Percentiles rank a stretch among this genome's conserved stretches.
Conservation (phyloP, 2,113 vertebrate genomes). For the Hyperopisus bebe region DNA sequence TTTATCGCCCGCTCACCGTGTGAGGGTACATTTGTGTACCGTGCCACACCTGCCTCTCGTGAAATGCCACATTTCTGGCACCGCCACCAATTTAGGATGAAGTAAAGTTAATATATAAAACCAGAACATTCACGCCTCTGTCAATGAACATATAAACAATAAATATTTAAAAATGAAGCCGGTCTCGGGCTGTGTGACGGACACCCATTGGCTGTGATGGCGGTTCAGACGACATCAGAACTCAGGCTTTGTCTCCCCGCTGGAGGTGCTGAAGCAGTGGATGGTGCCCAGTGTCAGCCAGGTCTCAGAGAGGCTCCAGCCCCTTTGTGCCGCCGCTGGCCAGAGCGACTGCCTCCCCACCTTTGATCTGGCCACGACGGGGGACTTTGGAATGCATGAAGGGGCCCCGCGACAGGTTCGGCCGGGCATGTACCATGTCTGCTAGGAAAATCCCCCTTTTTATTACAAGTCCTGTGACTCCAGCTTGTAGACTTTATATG, state of each 20-base stretch:
- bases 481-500: constrained; percentile 58
- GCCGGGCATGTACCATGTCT: not conserved
- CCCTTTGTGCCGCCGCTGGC: not conserved
- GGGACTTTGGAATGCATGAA: not conserved
- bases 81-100: not conserved
- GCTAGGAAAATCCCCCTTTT: not conserved
- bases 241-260: not conserved
- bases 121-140: not conserved
- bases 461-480: constrained; percentile 36
- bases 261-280: not conserved
- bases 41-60: accelerated
- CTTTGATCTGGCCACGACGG: not conserved
- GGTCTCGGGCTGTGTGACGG: not conserved
- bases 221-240: not conserved
- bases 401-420: not conserved
- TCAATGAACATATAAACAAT: not conserved
- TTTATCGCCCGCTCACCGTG: not conserved
- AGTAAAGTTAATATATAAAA: not conserved
- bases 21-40: not conserved
- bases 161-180: not conserved
- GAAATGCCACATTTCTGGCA: not conserved
- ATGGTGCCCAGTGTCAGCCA: not conserved
- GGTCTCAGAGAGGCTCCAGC: not conserved
- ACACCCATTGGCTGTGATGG: not conserved
- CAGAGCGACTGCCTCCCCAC: not conserved